Percentiles rank a stretch among this genome's conserved stretches.
Evolutionary conservation across 2,113 vertebrate species (phyloP).

Genomic region (Platichthys flesus): DNA sequence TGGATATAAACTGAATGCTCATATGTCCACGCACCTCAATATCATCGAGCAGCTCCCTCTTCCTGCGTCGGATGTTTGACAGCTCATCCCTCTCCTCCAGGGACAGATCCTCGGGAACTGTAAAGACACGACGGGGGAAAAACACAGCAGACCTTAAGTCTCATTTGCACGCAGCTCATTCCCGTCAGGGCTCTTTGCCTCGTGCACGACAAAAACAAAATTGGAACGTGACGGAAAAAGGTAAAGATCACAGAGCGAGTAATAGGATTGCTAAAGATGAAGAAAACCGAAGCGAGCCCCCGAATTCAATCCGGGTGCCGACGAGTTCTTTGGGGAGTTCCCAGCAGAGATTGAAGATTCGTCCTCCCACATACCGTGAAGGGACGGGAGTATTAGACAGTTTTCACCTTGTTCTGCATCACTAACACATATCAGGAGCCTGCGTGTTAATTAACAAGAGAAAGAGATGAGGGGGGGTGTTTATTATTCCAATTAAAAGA

Average conservation of each 20-base stretch:
- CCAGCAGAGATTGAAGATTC: not conserved
- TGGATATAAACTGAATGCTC: not conserved
- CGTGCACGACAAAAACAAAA: not conserved
- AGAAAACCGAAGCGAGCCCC: not conserved
- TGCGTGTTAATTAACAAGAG: constrained; percentile 65
- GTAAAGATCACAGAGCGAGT: not conserved
- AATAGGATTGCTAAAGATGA: not conserved
- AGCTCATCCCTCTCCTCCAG: constrained; percentile 94
- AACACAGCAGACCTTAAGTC: constrained; percentile 32
- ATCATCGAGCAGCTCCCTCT: constrained; percentile 96
- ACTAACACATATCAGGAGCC: constrained; percentile 42
- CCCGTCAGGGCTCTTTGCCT: not conserved
- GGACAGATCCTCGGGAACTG: constrained; percentile 97
- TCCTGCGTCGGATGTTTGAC: constrained; percentile 93
- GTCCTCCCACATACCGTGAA: not conserved
- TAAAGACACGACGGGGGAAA: constrained; percentile 58
- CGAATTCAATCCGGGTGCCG: not conserved
- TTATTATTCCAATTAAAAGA: constrained; percentile 75
- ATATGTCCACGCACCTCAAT: constrained; percentile 85
- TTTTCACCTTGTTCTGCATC: constrained; percentile 26
- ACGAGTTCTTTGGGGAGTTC: not conserved
- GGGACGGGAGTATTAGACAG: constrained; percentile 1
- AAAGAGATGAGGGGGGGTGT: constrained; percentile 45
- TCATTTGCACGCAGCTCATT: constrained; percentile 1
- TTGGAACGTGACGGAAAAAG: not conserved